A percentile compares a stretch with the other conserved stretches of the same genome.
phyloP scores from a whole-genome alignment of 30 jellyfish, hydroid and myxozoan genomes.

The Catostylus mosaicus region DNA sequence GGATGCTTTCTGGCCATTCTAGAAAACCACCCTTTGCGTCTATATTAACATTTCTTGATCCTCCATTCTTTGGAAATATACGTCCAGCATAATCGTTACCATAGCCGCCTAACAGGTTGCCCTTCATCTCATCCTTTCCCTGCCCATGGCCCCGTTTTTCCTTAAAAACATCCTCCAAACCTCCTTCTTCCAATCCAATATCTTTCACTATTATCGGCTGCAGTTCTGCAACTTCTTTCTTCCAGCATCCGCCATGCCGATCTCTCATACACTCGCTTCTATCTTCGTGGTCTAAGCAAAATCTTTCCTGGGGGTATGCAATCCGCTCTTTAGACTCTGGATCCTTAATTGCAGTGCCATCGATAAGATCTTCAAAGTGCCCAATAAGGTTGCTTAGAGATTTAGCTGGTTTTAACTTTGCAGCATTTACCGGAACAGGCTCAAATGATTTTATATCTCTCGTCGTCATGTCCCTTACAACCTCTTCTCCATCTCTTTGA shows the following conservation, averaged over 20 bases:
- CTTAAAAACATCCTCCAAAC: background rate
- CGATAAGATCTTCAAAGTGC: conserved; percentile 3
- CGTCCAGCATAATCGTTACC: background rate
- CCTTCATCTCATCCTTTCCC: background rate
- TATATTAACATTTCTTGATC: background rate
- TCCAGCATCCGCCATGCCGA: background rate
- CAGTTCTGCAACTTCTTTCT: background rate
- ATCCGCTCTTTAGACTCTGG: too few species aligned
- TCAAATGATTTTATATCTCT: background rate
- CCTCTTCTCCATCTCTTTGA: background rate
- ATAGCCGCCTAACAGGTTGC: background rate
- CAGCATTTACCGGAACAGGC: background rate
- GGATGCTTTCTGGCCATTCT: background rate
- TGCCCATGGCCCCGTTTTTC: too few species aligned
- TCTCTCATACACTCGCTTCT: too few species aligned
- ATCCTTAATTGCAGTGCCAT: background rate
- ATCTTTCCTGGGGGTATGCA: too few species aligned
- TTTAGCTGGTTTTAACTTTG: conserved; percentile 31
- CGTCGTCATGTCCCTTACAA: background rate
- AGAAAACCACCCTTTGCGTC: background rate
- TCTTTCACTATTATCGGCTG: background rate
- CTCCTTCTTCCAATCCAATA: background rate
- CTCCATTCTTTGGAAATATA: background rate
- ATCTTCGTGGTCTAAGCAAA: too few species aligned
- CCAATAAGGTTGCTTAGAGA: conserved; percentile 20